Base-by-base conservation (phyloP, 2,113 vertebrate species). In the Vanacampus margaritifer region DNA sequence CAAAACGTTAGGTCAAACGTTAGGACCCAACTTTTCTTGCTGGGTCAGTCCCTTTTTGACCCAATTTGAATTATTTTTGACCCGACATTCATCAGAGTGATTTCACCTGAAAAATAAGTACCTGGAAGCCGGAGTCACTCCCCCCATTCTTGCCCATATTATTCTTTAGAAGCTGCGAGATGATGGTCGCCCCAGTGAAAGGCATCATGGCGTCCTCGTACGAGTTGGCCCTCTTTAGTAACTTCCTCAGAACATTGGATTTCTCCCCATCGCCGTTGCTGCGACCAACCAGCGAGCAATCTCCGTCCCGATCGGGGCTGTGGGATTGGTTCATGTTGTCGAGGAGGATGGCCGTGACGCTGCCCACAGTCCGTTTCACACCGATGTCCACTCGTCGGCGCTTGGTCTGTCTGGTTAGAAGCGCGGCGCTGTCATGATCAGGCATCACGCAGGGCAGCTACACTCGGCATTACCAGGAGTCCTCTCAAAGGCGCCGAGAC, bases 321-420 rank as follows among this genome's bases (percentile, higher is more conserved):
- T 98, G 96, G 87, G 95, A 84, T 71, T 84, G 93, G 95, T 98
- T 99, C 97, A 99, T 99, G 94, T 93, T 92, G 92, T 95, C 94
- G 75, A 97, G 93, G 88, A 96, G 92, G 72, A 92, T 95, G 70
- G 94, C 94, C 91, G 94, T 95, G 87, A 92, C 91, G 83, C 93
- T 94, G 82, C 95, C 94, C 93, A 95, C 94, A 74, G 97, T 98
- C 93, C 97, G 94, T 92, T 98, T 99, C 93, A 99, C 97, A 93
- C 97, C 97, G 88, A 99, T 99, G 94, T 99, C 97, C 87, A 99
- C 97, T 89, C 97, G 96, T 92, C 96, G 92, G 92, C 94, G 97
- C 93, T 99, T 99, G 85, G 95, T 98, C 92, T 99, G 97, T 96
- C 95, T 96, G 90, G 91, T 98, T 98, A 98, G 94, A 94, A 98